Conservation (phyloP, 1,140 invertebrate species). For the Mylabris phalerata region DNA sequence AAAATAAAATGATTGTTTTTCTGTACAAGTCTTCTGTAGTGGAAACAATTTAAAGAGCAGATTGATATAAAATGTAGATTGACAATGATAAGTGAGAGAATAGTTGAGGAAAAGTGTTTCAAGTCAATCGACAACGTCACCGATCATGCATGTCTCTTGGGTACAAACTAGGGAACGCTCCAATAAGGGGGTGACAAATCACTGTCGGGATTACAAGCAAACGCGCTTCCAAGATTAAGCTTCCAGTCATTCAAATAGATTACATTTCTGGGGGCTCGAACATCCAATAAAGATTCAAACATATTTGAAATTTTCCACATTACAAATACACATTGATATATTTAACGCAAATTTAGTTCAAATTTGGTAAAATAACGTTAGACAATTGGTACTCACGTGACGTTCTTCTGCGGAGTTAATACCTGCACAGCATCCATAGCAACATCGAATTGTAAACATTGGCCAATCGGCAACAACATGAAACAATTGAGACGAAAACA, state of each 20-base stretch:
- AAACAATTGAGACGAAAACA: conserved; percentile 38
- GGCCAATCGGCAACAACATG: conserved; percentile 34
- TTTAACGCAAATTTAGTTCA: too few species aligned
- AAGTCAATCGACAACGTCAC: conserved; percentile 15
- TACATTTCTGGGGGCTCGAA: conserved; percentile 6
- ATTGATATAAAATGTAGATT: background rate
- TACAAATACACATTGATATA: background rate
- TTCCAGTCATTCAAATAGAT: conserved; percentile 14
- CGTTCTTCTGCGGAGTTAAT: conserved; percentile 40
- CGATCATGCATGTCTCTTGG: conserved; percentile 14
- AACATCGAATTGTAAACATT: conserved; percentile 20
- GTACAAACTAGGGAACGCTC: conserved; percentile 9
- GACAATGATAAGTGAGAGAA: conserved; percentile 9
- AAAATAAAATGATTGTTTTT: too few species aligned
- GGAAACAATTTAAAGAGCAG: too few species aligned
- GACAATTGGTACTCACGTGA: conserved; percentile 39
- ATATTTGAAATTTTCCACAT: background rate
- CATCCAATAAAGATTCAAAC: conserved; percentile 11
- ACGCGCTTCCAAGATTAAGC: conserved; percentile 14
- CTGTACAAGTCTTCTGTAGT: too few species aligned
- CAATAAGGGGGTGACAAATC: conserved; percentile 17
- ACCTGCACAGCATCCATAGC: conserved; percentile 35
- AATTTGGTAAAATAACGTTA: conserved; percentile 30
- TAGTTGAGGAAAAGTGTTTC: conserved; percentile 8
- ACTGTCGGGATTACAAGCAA: conserved; percentile 14